Percentiles rank a stretch among this genome's conserved stretches.
Evolutionary conservation across 2,113 vertebrate genomes (phyloP).

Genomic region (Vidua chalybeata): DNA sequence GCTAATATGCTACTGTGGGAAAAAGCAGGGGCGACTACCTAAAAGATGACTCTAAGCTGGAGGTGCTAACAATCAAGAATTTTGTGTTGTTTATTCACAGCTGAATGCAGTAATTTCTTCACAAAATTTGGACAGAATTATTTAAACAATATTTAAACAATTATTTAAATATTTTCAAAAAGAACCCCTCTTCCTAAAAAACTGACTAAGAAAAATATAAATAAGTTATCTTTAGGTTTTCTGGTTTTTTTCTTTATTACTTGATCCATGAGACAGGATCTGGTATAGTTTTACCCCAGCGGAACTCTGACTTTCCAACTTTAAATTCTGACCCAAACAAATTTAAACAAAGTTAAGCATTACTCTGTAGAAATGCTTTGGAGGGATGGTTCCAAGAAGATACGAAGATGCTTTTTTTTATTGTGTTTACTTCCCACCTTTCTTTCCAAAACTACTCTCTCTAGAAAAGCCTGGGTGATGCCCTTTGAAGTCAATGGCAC

Average conservation of each 20-base stretch:
- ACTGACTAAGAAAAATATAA: background rate
- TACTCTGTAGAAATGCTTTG: background rate
- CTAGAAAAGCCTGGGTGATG: fast-evolving
- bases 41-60: background rate
- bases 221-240: background rate
- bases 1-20: background rate
- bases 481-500: background rate
- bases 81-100: background rate
- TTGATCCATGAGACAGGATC: background rate
- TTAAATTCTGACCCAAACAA: background rate
- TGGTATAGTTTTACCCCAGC: background rate
- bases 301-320: background rate
- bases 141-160: background rate
- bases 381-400: background rate
- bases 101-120: background rate
- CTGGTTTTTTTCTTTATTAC: background rate
- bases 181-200: background rate
- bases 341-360: background rate
- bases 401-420: background rate
- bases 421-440: background rate
- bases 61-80: background rate
- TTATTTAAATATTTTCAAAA: background rate
- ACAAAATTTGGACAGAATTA: background rate
- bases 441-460: background rate
- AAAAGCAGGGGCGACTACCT: background rate